Percentiles rank a stretch among this genome's conserved stretches.
Conservation (phyloP, 2,888 invertebrate species). For the Syrphus vitripennis region DNA sequence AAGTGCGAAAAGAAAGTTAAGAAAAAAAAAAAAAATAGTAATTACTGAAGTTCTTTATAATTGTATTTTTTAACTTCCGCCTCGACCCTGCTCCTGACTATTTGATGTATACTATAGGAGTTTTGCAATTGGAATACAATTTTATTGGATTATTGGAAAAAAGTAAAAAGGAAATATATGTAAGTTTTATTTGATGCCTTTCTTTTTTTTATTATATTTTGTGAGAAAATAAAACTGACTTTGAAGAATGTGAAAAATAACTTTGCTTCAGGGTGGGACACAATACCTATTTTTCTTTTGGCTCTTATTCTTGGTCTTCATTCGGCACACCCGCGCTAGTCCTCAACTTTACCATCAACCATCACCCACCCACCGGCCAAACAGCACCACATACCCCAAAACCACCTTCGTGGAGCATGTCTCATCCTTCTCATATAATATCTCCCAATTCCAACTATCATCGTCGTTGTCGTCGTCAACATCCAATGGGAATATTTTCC, state of each 20-base stretch:
- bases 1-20: conserved; percentile 23
- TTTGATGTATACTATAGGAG: conserved; percentile 49
- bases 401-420: conserved; percentile 29
- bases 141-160: conserved; percentile 65
- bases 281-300: conserved; percentile 37
- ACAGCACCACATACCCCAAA: neutral
- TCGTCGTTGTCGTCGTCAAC: conserved; percentile 14
- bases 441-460: conserved; percentile 28
- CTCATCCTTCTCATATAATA: conserved; percentile 45
- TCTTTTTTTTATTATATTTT: neutral
- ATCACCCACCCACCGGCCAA: neutral
- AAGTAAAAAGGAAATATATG: conserved; percentile 26
- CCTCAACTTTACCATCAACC: neutral
- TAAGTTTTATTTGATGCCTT: conserved; percentile 29
- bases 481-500: conserved; percentile 55
- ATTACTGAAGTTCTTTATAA: conserved; percentile 22
- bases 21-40: conserved; percentile 4
- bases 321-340: conserved; percentile 13
- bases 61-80: conserved; percentile 31
- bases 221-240: conserved; percentile 16
- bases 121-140: conserved; percentile 53
- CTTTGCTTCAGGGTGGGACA: conserved; percentile 63
- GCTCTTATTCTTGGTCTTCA: conserved; percentile 44
- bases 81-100: neutral
- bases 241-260: conserved; percentile 25